These are phyloP conservation scores for Lepus townsendii DNA, from an alignment of 2,797 vertebrate species.

Conservation along the genomic window DNA sequence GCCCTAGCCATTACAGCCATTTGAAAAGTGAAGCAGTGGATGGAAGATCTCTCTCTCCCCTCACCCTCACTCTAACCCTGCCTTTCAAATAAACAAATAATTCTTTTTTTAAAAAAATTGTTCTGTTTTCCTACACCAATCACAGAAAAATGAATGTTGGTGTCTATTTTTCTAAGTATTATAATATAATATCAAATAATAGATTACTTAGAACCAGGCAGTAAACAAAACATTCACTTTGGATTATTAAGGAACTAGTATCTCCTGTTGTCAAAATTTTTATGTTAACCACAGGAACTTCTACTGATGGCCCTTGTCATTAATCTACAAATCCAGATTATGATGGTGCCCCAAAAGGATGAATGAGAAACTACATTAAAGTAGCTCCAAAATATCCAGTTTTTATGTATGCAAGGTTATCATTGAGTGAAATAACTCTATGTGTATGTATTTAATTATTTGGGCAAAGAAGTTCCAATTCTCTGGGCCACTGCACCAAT, in stretches of 20 bases:
- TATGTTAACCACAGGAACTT: neutral
- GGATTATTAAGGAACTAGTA: neutral
- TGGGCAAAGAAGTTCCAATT: neutral
- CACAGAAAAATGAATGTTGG: too few species aligned
- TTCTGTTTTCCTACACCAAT: too few species aligned
- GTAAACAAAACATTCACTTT: neutral
- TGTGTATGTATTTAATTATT: neutral
- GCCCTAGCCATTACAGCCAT: too few species aligned
- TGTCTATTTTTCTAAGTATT: neutral
- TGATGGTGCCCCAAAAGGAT: neutral
- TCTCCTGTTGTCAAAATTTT: slow-evolving; percentile 10
- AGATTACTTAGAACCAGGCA: neutral
- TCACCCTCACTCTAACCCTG: too few species aligned
- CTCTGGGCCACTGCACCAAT: slow-evolving; percentile 18
- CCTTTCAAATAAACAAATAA: too few species aligned
- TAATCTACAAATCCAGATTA: neutral
- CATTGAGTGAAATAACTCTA: neutral
- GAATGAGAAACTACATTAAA: slow-evolving; percentile 23
- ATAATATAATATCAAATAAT: neutral
- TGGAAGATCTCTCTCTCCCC: too few species aligned
- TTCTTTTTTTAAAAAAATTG: too few species aligned
- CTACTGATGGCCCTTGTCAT: neutral
- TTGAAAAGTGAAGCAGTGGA: too few species aligned
- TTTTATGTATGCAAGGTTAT: neutral
- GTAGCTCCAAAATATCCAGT: neutral